Evolutionary conservation across 1,140 invertebrate species (phyloP).

Genomic region (Tetramorium parvispinum): DNA sequence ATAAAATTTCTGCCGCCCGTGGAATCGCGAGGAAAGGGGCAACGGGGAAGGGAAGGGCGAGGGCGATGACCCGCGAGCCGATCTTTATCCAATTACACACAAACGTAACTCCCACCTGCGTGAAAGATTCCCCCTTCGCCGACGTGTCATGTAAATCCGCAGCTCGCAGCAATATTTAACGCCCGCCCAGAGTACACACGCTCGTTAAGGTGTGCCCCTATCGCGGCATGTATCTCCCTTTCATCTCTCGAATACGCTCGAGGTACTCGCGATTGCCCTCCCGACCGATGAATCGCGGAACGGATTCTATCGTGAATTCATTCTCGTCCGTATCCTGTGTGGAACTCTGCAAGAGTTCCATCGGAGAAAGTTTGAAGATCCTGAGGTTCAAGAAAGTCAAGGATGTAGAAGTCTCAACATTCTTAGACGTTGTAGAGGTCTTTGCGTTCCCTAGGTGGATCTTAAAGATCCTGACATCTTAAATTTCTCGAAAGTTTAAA

Average conservation of each 20-base stretch:
- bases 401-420: not conserved
- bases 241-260: not conserved
- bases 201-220: slow-evolving; percentile 37
- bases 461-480: not conserved
- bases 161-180: slow-evolving; percentile 59
- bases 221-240: slow-evolving; percentile 8
- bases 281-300: slow-evolving; percentile 30
- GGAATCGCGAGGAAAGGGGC: not conserved
- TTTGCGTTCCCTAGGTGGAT: not conserved
- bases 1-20: slow-evolving; percentile 59
- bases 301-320: slow-evolving; percentile 36
- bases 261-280: not conserved
- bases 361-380: slow-evolving; percentile 24
- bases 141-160: slow-evolving; percentile 61
- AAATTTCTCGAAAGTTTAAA: slow-evolving; percentile 4
- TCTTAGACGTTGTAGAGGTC: not conserved
- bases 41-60: not conserved
- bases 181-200: not conserved
- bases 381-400: slow-evolving; percentile 16
- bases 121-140: slow-evolving; percentile 18
- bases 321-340: not conserved
- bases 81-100: slow-evolving; percentile 72
- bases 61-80: slow-evolving; percentile 62
- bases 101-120: slow-evolving; percentile 57
- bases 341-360: not conserved